phyloP scores from a whole-genome alignment of 2,888 invertebrate genomes.

The Drosophila fungiperda region DNA sequence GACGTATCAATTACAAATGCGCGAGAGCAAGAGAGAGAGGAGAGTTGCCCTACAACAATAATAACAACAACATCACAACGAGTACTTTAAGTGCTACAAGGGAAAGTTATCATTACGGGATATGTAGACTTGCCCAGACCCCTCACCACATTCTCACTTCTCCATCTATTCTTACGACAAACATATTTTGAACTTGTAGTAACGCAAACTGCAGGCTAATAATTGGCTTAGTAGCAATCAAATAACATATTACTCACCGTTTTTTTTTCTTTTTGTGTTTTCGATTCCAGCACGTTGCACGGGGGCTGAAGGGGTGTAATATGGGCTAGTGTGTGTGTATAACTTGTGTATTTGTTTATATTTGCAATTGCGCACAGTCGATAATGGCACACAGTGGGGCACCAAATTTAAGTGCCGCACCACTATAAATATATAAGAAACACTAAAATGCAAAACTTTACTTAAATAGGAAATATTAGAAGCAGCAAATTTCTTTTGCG shows the following conservation, averaged over 20 bases:
- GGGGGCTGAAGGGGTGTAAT: constrained; percentile 37
- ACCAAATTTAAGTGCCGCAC: constrained; percentile 6
- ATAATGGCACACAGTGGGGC: constrained; percentile 25
- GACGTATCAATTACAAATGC: constrained; percentile 33
- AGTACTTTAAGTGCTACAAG: constrained; percentile 41
- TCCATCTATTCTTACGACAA: background rate
- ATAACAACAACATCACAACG: constrained; percentile 19
- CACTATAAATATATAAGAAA: constrained; percentile 31
- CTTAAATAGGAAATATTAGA: constrained; percentile 21
- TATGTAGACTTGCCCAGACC: constrained; percentile 1
- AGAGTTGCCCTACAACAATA: constrained; percentile 27
- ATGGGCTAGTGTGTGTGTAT: constrained; percentile 33
- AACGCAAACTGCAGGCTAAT: constrained; percentile 30
- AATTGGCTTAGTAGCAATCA: constrained; percentile 61
- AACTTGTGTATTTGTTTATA: constrained; percentile 49
- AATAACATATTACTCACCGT: constrained; percentile 71
- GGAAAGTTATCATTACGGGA: constrained; percentile 52
- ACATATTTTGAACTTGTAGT: constrained; percentile 8
- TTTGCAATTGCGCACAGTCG: constrained; percentile 28
- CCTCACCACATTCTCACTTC: background rate
- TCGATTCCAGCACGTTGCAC: constrained; percentile 35
- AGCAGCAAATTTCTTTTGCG: constrained; percentile 53
- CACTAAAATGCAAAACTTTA: constrained; percentile 10
- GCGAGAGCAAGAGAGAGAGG: constrained; percentile 5
- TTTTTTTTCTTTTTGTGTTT: constrained; percentile 47